Evolutionary conservation across 2,888 invertebrate species (phyloP).

Genomic region (Thera obeliscata): DNA sequence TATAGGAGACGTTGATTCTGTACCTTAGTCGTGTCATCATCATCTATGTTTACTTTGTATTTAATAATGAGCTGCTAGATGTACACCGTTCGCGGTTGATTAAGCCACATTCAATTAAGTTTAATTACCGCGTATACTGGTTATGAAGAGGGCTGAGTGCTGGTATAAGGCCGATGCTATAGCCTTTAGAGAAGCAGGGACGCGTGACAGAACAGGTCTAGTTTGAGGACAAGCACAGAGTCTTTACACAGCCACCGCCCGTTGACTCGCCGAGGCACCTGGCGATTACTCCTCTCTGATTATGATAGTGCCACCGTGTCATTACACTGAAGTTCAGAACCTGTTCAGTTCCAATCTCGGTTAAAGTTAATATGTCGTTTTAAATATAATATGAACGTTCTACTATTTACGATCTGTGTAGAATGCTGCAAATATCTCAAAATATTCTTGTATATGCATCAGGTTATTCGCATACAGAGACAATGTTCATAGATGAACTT

Average conservation of each 20-base stretch:
- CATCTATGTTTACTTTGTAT: conserved; percentile 32
- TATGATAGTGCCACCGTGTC: conserved; percentile 52
- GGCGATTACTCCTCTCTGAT: conserved; percentile 57
- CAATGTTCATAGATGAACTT: conserved; percentile 33
- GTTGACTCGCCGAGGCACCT: conserved; percentile 51
- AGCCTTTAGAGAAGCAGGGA: conserved; percentile 45
- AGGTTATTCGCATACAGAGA: conserved; percentile 21
- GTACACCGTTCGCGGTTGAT: conserved; percentile 45
- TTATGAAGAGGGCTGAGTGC: conserved; percentile 50
- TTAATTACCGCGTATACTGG: conserved; percentile 52
- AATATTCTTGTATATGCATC: conserved; percentile 6
- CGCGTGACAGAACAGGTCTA: conserved; percentile 59
- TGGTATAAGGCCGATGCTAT: conserved; percentile 38
- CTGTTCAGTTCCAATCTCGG: conserved; percentile 42
- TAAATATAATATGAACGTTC: conserved; percentile 28
- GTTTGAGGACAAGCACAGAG: conserved; percentile 42
- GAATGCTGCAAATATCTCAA: conserved; percentile 6
- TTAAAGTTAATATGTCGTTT: conserved; percentile 35
- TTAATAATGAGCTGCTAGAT: conserved; percentile 44
- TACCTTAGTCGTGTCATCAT: conserved; percentile 31
- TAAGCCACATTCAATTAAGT: conserved; percentile 49
- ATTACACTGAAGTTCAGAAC: conserved; percentile 46
- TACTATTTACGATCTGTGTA: conserved; percentile 14
- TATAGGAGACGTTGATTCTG: conserved; percentile 24
- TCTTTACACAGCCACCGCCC: conserved; percentile 37